Percentiles rank a stretch among this genome's conserved stretches.
Evolutionary conservation across 2,797 vertebrate genomes (phyloP).

Genomic region (Argyrosomus regius): DNA sequence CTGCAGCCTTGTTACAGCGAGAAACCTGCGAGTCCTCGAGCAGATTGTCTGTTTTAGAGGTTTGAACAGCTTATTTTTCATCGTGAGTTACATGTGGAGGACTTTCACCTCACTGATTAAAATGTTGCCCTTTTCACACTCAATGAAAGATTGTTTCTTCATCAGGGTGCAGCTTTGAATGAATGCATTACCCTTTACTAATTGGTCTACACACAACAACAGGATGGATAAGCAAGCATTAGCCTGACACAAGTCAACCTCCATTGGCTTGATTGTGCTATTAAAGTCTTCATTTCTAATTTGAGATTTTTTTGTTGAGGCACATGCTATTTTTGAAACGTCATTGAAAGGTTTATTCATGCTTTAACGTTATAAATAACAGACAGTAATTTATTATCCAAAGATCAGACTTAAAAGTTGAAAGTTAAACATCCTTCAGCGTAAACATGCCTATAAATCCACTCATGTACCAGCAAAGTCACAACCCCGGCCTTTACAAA

Average conservation of each 20-base stretch:
- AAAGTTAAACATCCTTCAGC: background rate
- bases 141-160: constrained; percentile 7
- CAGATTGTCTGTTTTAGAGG: background rate
- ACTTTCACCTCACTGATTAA: constrained; percentile 36
- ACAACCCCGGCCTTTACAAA: background rate
- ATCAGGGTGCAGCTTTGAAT: constrained; percentile 25
- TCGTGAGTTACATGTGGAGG: background rate
- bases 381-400: background rate
- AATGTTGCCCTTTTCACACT: constrained; percentile 43
- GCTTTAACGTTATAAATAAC: background rate
- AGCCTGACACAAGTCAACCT: background rate
- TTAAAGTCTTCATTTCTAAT: constrained; percentile 16
- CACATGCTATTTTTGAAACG: background rate
- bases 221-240: constrained; percentile 9
- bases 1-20: constrained; percentile 14
- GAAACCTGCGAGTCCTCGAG: background rate
- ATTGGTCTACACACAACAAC: background rate
- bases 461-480: background rate
- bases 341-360: background rate
- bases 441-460: background rate
- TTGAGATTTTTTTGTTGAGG: background rate
- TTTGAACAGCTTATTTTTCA: constrained; percentile 40
- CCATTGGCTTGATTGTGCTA: background rate
- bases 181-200: constrained; percentile 30
- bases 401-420: background rate